A percentile compares a stretch with the other conserved stretches of the same genome.
These are phyloP conservation scores for Tringa solitaria DNA, from an alignment of 2,113 vertebrate genomes.

Conservation along the genomic window DNA sequence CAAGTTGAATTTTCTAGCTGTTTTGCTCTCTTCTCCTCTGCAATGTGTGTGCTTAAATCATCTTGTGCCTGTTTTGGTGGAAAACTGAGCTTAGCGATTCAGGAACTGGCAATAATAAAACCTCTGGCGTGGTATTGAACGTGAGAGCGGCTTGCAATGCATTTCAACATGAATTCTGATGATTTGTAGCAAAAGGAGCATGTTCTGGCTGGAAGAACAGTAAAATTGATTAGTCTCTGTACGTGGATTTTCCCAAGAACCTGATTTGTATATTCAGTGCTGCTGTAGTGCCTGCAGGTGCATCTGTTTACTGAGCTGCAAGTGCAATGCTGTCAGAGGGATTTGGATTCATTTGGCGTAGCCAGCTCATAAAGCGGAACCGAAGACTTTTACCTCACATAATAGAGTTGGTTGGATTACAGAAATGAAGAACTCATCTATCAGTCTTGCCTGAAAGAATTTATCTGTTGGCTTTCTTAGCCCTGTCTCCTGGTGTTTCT, in stretches of 20 bases:
- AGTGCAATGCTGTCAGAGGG: neutral
- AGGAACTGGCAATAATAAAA: neutral
- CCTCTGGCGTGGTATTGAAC: neutral
- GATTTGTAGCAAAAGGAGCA: neutral
- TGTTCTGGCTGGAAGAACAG: slow-evolving; percentile 7
- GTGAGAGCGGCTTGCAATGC: neutral
- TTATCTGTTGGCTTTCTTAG: neutral
- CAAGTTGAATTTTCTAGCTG: neutral
- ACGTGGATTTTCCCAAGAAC: slow-evolving; percentile 6
- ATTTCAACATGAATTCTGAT: neutral
- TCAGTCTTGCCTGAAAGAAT: neutral
- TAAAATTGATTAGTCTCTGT: slow-evolving; percentile 10
- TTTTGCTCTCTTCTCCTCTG: neutral
- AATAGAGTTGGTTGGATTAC: neutral
- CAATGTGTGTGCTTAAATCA: neutral
- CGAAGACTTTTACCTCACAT: neutral
- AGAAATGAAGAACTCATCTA: neutral
- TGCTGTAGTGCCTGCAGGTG: neutral
- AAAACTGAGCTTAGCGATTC: neutral
- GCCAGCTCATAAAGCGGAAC: neutral
- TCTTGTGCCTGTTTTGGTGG: neutral
- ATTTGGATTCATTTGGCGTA: neutral
- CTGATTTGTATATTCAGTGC: neutral
- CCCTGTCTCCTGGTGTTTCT: neutral
- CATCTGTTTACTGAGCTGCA: neutral